Conservation (phyloP, 2,888 invertebrate species). For the Hypolimnas misippus region DNA sequence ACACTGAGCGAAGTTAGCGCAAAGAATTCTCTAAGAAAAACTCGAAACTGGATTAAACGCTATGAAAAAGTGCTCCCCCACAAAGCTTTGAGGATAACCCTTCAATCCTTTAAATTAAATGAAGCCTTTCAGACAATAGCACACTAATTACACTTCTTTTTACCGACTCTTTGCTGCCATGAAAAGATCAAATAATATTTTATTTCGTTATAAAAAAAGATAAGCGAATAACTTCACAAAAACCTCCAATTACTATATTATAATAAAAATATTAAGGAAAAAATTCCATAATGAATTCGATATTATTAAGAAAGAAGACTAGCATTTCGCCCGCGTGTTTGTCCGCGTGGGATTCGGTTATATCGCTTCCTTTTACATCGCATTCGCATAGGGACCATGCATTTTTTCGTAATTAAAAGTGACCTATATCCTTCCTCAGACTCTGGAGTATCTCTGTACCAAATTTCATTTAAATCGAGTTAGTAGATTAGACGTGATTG, state of each 20-base stretch:
- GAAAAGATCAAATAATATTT: conserved; percentile 17
- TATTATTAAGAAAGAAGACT: not conserved
- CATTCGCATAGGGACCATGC: no score
- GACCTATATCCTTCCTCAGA: no score
- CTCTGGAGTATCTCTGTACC: no score
- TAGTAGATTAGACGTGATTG: no score
- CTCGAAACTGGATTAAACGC: conserved; percentile 23
- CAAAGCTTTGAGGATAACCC: conserved; percentile 31
- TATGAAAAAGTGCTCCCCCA: conserved; percentile 24
- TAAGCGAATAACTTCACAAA: not conserved
- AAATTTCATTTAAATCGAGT: no score
- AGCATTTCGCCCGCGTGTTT: no score
- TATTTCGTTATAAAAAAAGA: not conserved
- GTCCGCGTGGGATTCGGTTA: no score
- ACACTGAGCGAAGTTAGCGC: conserved; percentile 13
- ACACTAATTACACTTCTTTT: conserved; percentile 27
- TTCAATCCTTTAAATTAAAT: conserved; percentile 32
- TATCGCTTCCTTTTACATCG: no score
- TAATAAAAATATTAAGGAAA: not conserved
- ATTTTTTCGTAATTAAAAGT: no score
- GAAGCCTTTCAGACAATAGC: conserved; percentile 30
- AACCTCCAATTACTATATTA: not conserved
- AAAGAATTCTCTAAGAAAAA: conserved; percentile 21
- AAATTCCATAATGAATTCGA: not conserved
- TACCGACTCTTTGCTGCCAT: conserved; percentile 13